Evolutionary conservation across 2,888 invertebrate genomes (phyloP).

Genomic region (Nycteola revayana): DNA sequence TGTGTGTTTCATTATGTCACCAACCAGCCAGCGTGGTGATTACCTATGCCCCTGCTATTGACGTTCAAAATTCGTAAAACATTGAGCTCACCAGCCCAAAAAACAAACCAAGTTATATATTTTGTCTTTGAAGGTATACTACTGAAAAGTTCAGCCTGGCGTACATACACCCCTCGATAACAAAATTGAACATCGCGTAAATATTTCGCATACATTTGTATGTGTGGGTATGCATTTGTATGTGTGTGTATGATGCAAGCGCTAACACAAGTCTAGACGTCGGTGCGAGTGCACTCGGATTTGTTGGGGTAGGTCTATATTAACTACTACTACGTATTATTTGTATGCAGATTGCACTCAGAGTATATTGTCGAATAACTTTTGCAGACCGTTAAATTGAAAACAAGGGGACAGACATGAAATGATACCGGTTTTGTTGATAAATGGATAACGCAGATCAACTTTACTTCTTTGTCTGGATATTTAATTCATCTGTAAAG

Average conservation of each 20-base stretch:
- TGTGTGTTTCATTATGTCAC: too few species aligned
- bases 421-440: too few species aligned
- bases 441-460: too few species aligned
- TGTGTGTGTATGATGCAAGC: constrained; percentile 30
- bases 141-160: constrained; percentile 26
- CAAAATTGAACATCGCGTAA: constrained; percentile 58
- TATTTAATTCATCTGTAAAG: too few species aligned
- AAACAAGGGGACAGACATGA: too few species aligned
- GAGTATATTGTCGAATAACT: not conserved
- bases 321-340: constrained; percentile 7
- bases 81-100: not conserved
- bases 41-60: too few species aligned
- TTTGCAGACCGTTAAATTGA: too few species aligned
- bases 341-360: not conserved
- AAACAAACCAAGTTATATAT: constrained; percentile 6
- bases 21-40: too few species aligned
- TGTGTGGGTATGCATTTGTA: constrained; percentile 35
- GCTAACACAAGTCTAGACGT: constrained; percentile 40
- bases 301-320: constrained; percentile 56
- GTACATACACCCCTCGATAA: constrained; percentile 37
- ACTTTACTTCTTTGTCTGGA: too few species aligned
- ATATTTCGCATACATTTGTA: constrained; percentile 34
- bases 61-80: too few species aligned
- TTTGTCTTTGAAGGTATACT: constrained; percentile 22
- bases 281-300: constrained; percentile 44